Conservation (phyloP, 2,888 invertebrate species). For the Ametastegia equiseti region DNA sequence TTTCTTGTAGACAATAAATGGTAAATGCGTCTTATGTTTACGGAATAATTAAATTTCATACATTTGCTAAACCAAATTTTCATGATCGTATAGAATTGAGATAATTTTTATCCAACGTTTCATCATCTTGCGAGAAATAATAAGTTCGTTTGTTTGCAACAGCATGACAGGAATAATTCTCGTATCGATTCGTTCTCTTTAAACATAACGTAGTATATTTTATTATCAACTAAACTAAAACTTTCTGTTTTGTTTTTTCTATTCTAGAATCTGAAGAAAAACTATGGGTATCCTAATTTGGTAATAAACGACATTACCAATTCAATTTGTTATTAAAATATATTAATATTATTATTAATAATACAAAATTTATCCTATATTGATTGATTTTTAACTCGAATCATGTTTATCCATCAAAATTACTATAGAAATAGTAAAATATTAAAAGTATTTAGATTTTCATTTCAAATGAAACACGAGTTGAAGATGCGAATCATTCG, state of each 20-base stretch:
- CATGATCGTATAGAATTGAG: neutral
- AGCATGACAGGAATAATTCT: neutral
- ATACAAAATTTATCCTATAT: constrained; percentile 14
- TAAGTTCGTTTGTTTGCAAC: neutral
- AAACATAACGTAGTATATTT: neutral
- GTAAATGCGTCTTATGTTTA: neutral
- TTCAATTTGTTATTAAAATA: constrained; percentile 10
- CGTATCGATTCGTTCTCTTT: neutral
- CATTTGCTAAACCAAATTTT: neutral
- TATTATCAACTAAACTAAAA: constrained; percentile 14
- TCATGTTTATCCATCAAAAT: neutral
- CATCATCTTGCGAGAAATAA: neutral
- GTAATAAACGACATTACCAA: constrained; percentile 11
- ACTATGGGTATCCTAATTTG: constrained; percentile 54
- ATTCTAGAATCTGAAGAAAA: constrained; percentile 61
- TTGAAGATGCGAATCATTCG: neutral
- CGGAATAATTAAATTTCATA: neutral
- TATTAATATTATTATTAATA: constrained; percentile 13
- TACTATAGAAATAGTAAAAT: neutral
- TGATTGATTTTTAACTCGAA: constrained; percentile 21
- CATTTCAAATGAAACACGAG: neutral
- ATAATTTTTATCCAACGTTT: neutral
- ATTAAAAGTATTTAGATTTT: neutral
- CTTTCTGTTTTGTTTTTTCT: constrained; percentile 52
- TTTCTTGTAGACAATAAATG: neutral